phyloP scores from a whole-genome alignment of 1,140 invertebrate species.

The Drosophila teissieri region DNA sequence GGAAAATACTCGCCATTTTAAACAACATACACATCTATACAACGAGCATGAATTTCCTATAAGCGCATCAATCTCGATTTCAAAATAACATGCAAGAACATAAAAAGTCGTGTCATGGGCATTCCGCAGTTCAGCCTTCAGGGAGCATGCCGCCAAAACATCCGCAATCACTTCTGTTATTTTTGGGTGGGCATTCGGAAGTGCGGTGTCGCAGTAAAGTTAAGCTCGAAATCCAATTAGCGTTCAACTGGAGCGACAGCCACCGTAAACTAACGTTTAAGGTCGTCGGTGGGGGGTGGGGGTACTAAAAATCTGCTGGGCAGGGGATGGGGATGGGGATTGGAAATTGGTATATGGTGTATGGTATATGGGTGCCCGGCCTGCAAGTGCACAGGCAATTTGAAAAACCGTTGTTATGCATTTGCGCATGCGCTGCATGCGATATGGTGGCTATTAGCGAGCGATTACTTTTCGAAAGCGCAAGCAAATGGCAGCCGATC shows the following conservation, averaged over 20 bases:
- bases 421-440: conserved; percentile 79
- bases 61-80: too few species aligned
- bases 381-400: conserved; percentile 61
- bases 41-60: background rate
- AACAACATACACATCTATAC: too few species aligned
- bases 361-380: conserved; percentile 45
- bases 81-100: background rate
- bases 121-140: background rate
- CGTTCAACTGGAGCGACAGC: conserved; percentile 55
- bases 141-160: conserved; percentile 11
- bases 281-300: conserved; percentile 39
- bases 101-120: conserved; percentile 5
- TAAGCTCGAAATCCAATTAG: conserved; percentile 70
- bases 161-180: conserved; percentile 13
- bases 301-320: background rate
- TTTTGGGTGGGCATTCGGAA: conserved; percentile 60
- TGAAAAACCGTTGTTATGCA: conserved; percentile 81
- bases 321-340: conserved; percentile 21
- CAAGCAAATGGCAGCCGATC: conserved; percentile 60
- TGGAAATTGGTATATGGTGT: conserved; percentile 13
- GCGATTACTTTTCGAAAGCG: conserved; percentile 70
- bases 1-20: too few species aligned
- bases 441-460: conserved; percentile 53
- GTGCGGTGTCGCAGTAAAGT: conserved; percentile 47
- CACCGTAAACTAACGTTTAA: conserved; percentile 39